Percentiles rank a stretch among this genome's conserved stretches.
Conservation (phyloP, 2,888 invertebrate species). For the Dorcus hopei region DNA sequence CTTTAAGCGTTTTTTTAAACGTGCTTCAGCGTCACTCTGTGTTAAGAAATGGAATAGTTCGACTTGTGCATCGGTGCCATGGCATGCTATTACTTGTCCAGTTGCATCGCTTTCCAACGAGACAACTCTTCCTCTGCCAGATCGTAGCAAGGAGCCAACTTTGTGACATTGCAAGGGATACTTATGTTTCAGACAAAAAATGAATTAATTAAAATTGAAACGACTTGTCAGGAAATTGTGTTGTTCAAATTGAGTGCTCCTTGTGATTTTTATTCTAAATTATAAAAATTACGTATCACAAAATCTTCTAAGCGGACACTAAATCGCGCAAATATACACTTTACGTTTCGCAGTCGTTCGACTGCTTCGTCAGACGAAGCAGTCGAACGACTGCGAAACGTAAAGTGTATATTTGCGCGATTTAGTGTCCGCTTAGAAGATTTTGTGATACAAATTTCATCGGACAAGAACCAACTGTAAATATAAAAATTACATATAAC, state of each 20-base stretch:
- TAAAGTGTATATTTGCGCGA: no score
- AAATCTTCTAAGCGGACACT: no score
- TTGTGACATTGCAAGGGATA: constrained; percentile 72
- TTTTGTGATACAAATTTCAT: no score
- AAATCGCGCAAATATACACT: no score
- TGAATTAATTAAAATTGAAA: neutral
- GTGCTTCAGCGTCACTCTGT: constrained; percentile 68
- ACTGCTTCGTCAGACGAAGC: no score
- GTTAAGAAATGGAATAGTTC: constrained; percentile 81
- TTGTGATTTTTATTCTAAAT: no score
- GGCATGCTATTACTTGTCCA: constrained; percentile 72
- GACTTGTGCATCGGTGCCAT: constrained; percentile 76
- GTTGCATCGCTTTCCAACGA: constrained; percentile 70
- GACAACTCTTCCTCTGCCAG: constrained; percentile 75
- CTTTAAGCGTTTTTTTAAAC: constrained; percentile 72
- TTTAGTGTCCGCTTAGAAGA: no score
- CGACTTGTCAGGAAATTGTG: no score
- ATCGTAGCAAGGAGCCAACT: constrained; percentile 76
- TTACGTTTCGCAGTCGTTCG: no score
- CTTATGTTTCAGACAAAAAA: constrained; percentile 36
- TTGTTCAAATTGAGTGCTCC: no score
- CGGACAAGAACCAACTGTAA: no score
- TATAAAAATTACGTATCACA: neutral
- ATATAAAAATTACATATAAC: constrained; percentile 24
- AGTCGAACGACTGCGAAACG: no score